Percentiles rank a stretch among this genome's conserved stretches.
Evolutionary conservation across 1,140 invertebrate genomes (phyloP).

Genomic region (Carcinoscorpius rotundicauda): DNA sequence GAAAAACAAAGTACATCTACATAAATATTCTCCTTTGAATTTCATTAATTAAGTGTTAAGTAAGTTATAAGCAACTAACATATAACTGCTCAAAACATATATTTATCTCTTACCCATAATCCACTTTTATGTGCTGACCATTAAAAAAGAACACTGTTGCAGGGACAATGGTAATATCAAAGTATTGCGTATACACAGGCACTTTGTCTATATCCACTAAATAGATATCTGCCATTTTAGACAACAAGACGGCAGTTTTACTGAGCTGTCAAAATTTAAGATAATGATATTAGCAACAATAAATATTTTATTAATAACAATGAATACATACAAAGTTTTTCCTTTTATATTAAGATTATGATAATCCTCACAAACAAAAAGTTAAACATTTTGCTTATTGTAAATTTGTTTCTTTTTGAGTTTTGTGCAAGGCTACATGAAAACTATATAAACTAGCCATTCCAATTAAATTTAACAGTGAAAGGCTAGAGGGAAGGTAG

Average conservation of each 20-base stretch:
- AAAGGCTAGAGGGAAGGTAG: too few species aligned
- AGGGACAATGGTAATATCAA: conserved; percentile 33
- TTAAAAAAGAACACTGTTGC: conserved; percentile 37
- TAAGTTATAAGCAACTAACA: neutral
- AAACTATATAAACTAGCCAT: too few species aligned
- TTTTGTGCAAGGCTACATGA: too few species aligned
- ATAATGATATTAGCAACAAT: too few species aligned
- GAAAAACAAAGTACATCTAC: neutral
- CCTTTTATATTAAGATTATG: too few species aligned
- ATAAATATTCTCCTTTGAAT: neutral
- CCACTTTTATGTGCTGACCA: conserved; percentile 34
- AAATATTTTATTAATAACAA: too few species aligned
- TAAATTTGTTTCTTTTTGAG: too few species aligned
- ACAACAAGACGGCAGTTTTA: conserved; percentile 26
- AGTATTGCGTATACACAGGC: conserved; percentile 32
- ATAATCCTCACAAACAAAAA: too few species aligned
- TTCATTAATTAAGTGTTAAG: too few species aligned
- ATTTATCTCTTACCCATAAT: conserved; percentile 31
- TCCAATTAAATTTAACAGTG: too few species aligned
- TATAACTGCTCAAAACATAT: neutral
- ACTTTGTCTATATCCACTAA: conserved; percentile 30
- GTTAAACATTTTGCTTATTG: too few species aligned
- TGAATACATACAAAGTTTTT: too few species aligned
- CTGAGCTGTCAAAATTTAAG: conserved; percentile 23
- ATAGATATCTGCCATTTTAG: conserved; percentile 32